A percentile compares a stretch with the other conserved stretches of the same genome.
Conservation (phyloP, 2,113 vertebrate genomes). For the Tachuris rubrigastra region DNA sequence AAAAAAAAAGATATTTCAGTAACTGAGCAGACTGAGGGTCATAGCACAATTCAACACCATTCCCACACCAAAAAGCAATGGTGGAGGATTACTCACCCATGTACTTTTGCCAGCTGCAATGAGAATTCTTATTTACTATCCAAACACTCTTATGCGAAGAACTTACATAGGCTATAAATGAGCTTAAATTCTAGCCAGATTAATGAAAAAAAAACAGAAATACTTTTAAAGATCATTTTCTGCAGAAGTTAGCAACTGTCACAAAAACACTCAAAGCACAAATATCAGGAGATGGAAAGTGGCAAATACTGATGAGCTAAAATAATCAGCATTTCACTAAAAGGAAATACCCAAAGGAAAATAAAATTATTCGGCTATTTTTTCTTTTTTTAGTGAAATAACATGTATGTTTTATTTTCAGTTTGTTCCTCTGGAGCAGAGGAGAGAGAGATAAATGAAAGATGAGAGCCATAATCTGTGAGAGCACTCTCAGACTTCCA, state of each 20-base stretch:
- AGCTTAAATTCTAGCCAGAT: not conserved
- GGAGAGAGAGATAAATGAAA: not conserved
- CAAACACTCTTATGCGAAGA: not conserved
- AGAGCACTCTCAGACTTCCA: not conserved
- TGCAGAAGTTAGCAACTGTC: not conserved
- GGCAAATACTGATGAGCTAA: not conserved
- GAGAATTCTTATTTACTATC: not conserved
- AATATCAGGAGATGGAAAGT: not conserved
- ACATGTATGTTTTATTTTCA: not conserved
- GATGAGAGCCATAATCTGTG: not conserved
- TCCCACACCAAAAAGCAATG: not conserved
- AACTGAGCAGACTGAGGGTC: not conserved
- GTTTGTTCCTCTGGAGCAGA: not conserved
- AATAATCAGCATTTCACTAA: constrained; percentile 3
- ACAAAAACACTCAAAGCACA: not conserved
- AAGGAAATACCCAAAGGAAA: not conserved
- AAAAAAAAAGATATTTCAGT: not conserved
- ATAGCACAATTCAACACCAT: not conserved
- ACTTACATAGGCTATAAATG: not conserved
- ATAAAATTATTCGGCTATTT: not conserved
- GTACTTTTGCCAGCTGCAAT: not conserved
- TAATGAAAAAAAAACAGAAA: not conserved
- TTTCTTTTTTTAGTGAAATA: not conserved
- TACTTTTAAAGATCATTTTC: not conserved
- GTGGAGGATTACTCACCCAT: not conserved